These are phyloP conservation scores for Nannoperca australis DNA, from an alignment of 2,797 vertebrate genomes.

Conservation along the genomic window DNA sequence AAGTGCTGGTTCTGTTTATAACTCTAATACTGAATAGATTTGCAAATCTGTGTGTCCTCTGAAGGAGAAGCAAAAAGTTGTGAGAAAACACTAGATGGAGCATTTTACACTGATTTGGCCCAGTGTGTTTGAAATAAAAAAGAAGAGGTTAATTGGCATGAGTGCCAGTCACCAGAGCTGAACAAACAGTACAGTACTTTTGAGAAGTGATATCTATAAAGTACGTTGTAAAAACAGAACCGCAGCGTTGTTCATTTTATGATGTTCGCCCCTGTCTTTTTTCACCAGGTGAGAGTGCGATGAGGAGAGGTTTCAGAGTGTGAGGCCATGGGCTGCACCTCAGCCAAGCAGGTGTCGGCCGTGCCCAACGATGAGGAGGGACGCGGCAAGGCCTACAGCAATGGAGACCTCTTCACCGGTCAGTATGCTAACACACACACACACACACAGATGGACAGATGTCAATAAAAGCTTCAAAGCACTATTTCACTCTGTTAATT, in stretches of 20 bases:
- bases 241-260: neutral
- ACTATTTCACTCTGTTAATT: slow-evolving; percentile 52
- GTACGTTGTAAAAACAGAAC: slow-evolving; percentile 4
- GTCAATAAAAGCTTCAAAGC: slow-evolving; percentile 57
- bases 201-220: neutral
- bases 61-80: slow-evolving; percentile 1
- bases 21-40: neutral
- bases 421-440: slow-evolving; percentile 72
- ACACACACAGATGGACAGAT: neutral
- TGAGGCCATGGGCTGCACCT: slow-evolving; percentile 99
- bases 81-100: neutral
- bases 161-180: neutral
- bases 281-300: slow-evolving; percentile 82
- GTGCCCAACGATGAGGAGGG: slow-evolving; percentile 99
- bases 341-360: slow-evolving; percentile 99
- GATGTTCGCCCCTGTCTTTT: slow-evolving; percentile 21
- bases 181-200: slow-evolving; percentile 8
- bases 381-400: slow-evolving; percentile 97
- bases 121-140: slow-evolving; percentile 20
- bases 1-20: neutral
- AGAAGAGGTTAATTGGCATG: slow-evolving; percentile 6
- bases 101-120: neutral
- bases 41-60: neutral
- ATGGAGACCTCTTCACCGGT: slow-evolving; percentile 97
- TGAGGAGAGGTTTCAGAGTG: slow-evolving; percentile 82